A percentile compares a stretch with the other conserved stretches of the same genome.
Conservation (phyloP, 1,140 invertebrate genomes). For the Watersipora subatra region DNA sequence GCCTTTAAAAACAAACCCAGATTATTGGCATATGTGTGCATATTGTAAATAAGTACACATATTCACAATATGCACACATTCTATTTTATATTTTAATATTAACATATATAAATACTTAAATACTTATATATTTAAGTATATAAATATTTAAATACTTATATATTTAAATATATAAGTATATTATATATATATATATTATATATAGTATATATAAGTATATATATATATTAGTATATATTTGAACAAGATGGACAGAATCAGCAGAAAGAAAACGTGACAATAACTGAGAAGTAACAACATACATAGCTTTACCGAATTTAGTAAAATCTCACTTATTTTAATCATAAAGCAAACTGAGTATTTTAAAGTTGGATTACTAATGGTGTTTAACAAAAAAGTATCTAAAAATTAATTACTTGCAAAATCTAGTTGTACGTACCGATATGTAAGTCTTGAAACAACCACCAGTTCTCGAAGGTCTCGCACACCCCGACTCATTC, state of each 20-base stretch:
- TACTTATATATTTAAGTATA: no score
- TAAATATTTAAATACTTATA: no score
- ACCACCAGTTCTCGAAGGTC: slow-evolving; percentile 33
- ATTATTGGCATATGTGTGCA: no score
- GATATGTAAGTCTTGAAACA: slow-evolving; percentile 30
- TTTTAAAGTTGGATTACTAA: not conserved
- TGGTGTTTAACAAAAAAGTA: not conserved
- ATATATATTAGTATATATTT: not conserved
- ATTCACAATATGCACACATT: no score
- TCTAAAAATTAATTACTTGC: not conserved
- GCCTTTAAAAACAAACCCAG: no score
- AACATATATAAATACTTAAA: no score
- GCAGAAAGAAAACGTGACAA: not conserved
- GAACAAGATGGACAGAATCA: not conserved
- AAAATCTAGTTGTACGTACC: slow-evolving; percentile 12
- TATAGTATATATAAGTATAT: not conserved
- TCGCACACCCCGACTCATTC: slow-evolving; percentile 33
- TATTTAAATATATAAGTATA: not conserved
- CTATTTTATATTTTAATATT: no score
- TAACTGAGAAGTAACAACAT: not conserved
- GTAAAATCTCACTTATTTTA: not conserved
- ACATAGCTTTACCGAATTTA: not conserved
- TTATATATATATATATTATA: no score
- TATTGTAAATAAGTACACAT: no score
- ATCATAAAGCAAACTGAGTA: not conserved